phyloP scores from a whole-genome alignment of 53 echinoderm and acorn worm genomes.

The Temnopleurus reevesii region DNA sequence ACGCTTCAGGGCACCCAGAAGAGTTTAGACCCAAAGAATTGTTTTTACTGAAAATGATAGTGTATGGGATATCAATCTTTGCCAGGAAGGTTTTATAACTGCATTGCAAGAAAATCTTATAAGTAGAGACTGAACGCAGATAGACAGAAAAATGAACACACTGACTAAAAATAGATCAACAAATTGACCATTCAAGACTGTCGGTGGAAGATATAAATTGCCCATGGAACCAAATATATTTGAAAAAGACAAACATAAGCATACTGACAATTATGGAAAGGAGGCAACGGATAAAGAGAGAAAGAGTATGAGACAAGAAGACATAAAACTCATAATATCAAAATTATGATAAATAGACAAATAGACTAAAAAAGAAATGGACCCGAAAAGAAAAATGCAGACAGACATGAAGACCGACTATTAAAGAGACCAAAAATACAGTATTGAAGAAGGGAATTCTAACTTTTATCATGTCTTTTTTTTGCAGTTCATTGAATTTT shows the following conservation, averaged over 20 bases:
- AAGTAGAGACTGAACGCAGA: constrained; percentile 3
- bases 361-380: not conserved
- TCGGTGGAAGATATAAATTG: no score
- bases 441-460: not conserved
- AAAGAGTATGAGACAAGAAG: not conserved
- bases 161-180: not conserved
- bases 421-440: not conserved
- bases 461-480: no score
- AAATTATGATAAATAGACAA: not conserved
- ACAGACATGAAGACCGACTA: not conserved
- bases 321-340: no score
- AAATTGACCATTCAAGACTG: no score
- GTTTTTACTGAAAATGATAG: constrained; percentile 88
- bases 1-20: no score
- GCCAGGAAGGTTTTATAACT: constrained; percentile 92
- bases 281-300: not conserved
- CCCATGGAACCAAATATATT: no score
- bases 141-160: not conserved
- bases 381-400: not conserved
- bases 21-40: no score
- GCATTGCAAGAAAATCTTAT: constrained; percentile 84
- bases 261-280: no score
- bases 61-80: constrained; percentile 89
- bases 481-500: no score
- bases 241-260: no score